Base-by-base conservation (phyloP, 2,888 invertebrate species). In the Ligdia adustata region DNA sequence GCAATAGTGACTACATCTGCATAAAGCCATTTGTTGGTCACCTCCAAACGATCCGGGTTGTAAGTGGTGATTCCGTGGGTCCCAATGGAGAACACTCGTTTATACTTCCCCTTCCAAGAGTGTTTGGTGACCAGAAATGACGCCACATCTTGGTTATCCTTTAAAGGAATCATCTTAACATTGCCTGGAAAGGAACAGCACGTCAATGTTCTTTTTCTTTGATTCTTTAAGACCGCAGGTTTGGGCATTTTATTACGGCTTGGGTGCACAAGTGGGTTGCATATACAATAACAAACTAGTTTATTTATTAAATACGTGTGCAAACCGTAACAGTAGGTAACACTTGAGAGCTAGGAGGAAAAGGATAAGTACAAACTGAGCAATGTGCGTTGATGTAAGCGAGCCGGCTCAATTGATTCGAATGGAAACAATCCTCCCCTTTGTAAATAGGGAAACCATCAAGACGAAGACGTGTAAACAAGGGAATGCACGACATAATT, bases 71-170 rank as follows among this genome's bases (percentile, higher is more conserved):
- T 96, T 18, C 98, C 99, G 76, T 94, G 93, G 26, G 97, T 96
- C 41, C 99, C 99, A 72, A 99, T 94, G 4, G 99, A 98, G 79
- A 99, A 97, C 70, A 99, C 97, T 66, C 99, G 92, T 83, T 98
- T 98, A 89, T 99, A 99, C 95, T 97, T 99, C 80, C 99, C 99
- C 85, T 98, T 99, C 99, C 99, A 99, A 14, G 96, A 98, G 83
- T 98, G 98, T 90, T 99, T 99, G 20, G 97, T 98, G 75, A 99
- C 98, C 75, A 97, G 94, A 90, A 97, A 99, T 78, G 99, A 98
- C 61, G 97, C 96, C 79, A 98, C 93, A 93, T 99, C 99, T 75
- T 95, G 94, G 91, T 98, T 99, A 87, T 98, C 97, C 90, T 96
- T 95, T 78, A 96, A 90, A 63, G 94, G 94, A 92, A 93, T 94